A percentile compares a stretch with the other conserved stretches of the same genome.
phyloP scores from a whole-genome alignment of 1,140 invertebrate genomes.

The Cecropterus lyciades region DNA sequence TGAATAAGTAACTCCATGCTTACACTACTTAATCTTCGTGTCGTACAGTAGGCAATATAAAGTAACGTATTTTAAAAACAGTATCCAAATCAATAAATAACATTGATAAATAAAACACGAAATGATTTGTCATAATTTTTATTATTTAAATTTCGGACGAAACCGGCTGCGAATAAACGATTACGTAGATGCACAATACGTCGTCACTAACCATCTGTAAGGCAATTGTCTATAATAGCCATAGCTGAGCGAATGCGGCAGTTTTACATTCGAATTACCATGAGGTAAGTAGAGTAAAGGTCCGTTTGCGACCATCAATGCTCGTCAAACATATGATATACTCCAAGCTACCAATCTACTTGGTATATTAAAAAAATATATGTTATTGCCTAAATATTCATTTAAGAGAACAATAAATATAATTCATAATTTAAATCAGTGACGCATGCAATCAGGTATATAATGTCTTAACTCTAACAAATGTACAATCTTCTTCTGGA shows the following conservation, averaged over 20 bases:
- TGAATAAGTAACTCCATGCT: too few species aligned
- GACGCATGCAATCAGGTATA: conserved; percentile 20
- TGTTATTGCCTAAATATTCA: conserved; percentile 40
- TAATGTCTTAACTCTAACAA: conserved; percentile 28
- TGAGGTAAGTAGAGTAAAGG: not conserved
- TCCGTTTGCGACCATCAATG: not conserved
- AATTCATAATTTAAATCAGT: conserved; percentile 40
- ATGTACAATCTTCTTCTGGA: conserved; percentile 17
- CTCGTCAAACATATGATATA: conserved; percentile 28
- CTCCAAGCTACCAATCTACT: conserved; percentile 44
- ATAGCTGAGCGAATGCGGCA: conserved; percentile 13
- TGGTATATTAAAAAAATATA: conserved; percentile 53
- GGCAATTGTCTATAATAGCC: conserved; percentile 45
- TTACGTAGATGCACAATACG: conserved; percentile 33
- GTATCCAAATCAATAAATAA: not conserved
- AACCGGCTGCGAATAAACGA: conserved; percentile 48
- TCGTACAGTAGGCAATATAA: too few species aligned
- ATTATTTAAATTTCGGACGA: conserved; percentile 47
- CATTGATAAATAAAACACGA: conserved; percentile 15
- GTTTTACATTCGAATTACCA: conserved; percentile 13
- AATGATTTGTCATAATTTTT: conserved; percentile 50
- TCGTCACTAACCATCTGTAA: conserved; percentile 68
- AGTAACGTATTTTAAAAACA: too few species aligned
- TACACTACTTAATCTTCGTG: too few species aligned
- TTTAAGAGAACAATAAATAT: conserved; percentile 40